phyloP scores from a whole-genome alignment of 1,140 invertebrate species.

The Wasmannia auropunctata region DNA sequence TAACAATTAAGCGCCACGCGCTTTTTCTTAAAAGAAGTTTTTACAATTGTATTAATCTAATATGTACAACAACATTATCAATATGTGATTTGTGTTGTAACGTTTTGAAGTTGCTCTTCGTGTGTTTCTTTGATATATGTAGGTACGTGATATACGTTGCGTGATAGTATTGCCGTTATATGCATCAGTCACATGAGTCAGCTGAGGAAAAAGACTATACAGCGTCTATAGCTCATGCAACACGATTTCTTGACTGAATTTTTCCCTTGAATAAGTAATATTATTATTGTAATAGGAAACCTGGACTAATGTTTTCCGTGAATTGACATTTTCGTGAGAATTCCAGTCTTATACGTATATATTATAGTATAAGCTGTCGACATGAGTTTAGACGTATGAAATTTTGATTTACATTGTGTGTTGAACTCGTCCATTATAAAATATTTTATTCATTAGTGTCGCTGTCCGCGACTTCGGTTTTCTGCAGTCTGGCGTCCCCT shows the following conservation, averaged over 20 bases:
- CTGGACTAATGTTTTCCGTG: background rate
- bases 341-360: background rate
- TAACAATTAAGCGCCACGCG: too few relatives aligned
- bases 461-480: background rate
- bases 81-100: background rate
- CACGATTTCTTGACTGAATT: background rate
- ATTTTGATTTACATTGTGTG: constrained; percentile 6
- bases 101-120: background rate
- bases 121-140: background rate
- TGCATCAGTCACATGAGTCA: background rate
- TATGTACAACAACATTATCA: background rate
- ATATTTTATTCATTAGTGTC: constrained; percentile 32
- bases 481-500: background rate
- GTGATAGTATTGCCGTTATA: background rate
- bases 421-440: background rate
- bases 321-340: background rate
- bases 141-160: background rate
- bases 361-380: background rate
- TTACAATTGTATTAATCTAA: background rate
- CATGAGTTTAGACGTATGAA: background rate
- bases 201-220: background rate
- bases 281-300: constrained; percentile 2
- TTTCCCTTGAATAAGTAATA: background rate
- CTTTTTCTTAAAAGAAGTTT: background rate
- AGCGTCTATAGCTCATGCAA: background rate